Evolutionary conservation across 1,140 invertebrate genomes (phyloP).

Genomic region (Cherax quadricarinatus): DNA sequence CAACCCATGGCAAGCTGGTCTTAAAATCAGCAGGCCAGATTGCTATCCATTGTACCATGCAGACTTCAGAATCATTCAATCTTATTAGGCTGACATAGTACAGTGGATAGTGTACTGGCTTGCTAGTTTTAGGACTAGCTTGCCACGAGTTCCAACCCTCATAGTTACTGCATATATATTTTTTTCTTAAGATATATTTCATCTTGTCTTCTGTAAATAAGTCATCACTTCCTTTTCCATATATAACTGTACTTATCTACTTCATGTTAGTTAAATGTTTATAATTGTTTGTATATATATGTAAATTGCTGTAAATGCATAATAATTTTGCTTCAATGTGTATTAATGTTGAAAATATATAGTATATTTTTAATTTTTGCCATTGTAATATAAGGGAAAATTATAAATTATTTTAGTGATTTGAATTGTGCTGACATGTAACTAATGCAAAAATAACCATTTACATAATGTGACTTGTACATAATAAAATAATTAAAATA

Average conservation of each 20-base stretch:
- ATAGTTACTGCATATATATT: background rate
- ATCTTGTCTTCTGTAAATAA: background rate
- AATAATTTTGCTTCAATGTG: background rate
- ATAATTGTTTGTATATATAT: slow-evolving; percentile 24
- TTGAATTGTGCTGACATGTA: background rate
- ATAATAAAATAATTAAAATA: slow-evolving; percentile 3
- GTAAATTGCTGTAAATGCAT: slow-evolving; percentile 26
- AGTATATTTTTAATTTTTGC: slow-evolving; percentile 5
- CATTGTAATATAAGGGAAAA: background rate
- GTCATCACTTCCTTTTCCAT: background rate
- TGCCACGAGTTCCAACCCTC: no score
- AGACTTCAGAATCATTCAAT: no score
- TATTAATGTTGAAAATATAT: background rate
- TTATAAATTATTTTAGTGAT: background rate
- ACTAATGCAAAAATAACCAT: background rate
- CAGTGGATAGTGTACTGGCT: no score
- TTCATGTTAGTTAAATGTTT: background rate
- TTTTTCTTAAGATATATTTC: background rate
- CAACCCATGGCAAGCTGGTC: no score
- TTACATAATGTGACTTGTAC: slow-evolving; percentile 12
- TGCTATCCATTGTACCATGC: no score
- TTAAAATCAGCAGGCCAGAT: no score
- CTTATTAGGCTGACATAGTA: no score
- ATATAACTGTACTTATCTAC: background rate
- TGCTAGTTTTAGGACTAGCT: no score